Evolutionary conservation across 2,888 invertebrate species (phyloP).

Genomic region (Didymodactylos carnosus): DNA sequence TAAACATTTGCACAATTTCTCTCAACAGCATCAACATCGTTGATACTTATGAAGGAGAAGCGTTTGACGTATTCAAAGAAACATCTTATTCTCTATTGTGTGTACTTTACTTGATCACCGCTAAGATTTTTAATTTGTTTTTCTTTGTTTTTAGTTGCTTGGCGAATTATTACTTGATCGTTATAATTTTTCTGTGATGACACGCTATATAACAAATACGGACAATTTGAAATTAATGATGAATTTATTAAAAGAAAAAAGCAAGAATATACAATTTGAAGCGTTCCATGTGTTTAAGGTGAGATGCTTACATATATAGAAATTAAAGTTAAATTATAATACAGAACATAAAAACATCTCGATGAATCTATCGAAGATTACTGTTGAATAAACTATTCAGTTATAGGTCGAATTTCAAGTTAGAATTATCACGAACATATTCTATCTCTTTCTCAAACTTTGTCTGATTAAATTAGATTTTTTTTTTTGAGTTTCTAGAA

Average conservation of each 20-base stretch:
- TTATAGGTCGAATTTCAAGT: no score
- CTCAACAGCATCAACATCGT: no score
- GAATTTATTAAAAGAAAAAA: constrained; percentile 98
- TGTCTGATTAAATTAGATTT: no score
- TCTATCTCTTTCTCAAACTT: no score
- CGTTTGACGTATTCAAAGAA: no score
- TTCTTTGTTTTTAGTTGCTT: constrained; percentile 42
- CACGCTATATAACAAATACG: constrained; percentile 89
- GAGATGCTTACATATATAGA: not conserved
- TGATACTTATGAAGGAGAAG: no score
- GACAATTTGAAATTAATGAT: constrained; percentile 99
- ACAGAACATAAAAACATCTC: not conserved
- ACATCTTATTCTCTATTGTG: no score
- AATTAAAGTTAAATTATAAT: no score
- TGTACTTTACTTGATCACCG: not conserved
- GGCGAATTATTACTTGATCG: constrained; percentile 90
- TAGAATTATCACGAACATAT: not conserved
- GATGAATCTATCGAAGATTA: no score
- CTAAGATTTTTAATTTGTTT: not conserved
- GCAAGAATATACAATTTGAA: constrained; percentile 98
- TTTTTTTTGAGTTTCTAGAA: no score
- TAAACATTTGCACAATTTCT: no score
- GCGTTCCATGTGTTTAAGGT: constrained; percentile 99
- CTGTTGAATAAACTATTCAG: no score
- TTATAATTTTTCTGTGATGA: constrained; percentile 82